Evolutionary conservation across 1,140 invertebrate species (phyloP).

Genomic region (Schlechtendalia chinensis): DNA sequence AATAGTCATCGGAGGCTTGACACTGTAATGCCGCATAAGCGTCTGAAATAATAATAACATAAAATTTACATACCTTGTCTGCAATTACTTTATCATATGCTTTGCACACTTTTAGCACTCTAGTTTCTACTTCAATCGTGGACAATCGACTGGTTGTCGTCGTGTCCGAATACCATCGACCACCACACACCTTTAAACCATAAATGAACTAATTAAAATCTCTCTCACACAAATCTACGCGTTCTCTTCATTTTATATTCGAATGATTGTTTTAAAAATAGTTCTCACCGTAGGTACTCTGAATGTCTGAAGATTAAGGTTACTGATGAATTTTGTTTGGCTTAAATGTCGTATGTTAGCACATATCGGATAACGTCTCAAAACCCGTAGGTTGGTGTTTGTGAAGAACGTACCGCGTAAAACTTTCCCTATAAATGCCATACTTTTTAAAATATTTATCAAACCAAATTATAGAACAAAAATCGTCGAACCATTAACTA

Average conservation of each 20-base stretch:
- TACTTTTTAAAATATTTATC: neutral
- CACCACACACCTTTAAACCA: constrained; percentile 5
- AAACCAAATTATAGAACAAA: neutral
- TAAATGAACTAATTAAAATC: constrained; percentile 12
- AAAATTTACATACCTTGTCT: constrained; percentile 68
- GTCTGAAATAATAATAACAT: constrained; percentile 63
- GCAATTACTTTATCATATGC: constrained; percentile 76
- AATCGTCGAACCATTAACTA: neutral
- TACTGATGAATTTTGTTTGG: constrained; percentile 9
- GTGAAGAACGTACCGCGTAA: constrained; percentile 23
- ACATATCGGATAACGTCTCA: constrained; percentile 16
- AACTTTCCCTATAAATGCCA: constrained; percentile 28
- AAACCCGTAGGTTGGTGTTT: neutral
- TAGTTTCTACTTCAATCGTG: constrained; percentile 64
- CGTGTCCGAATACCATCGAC: constrained; percentile 12
- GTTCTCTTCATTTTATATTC: neutral
- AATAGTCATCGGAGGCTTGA: constrained; percentile 65
- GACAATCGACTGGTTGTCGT: neutral
- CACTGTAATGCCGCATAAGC: constrained; percentile 70
- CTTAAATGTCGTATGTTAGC: constrained; percentile 8
- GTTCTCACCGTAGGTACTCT: constrained; percentile 20
- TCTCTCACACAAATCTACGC: neutral
- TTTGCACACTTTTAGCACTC: constrained; percentile 74
- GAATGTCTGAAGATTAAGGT: constrained; percentile 11
- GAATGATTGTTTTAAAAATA: neutral